These are phyloP conservation scores for Syritta pipiens DNA, from an alignment of 2,888 invertebrate genomes.

Conservation along the genomic window DNA sequence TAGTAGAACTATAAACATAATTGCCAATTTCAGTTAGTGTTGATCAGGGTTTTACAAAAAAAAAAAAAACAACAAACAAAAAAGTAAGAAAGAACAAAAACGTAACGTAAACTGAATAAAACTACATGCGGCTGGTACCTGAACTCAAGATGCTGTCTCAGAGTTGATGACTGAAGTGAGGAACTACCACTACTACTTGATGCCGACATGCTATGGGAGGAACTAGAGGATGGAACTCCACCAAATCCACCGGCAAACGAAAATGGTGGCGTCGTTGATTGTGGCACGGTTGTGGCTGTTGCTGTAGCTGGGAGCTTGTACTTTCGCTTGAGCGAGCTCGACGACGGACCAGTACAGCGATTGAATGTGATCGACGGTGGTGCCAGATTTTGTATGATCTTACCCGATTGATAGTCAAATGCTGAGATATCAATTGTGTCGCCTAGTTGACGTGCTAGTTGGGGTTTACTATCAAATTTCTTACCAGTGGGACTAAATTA, in stretches of 20 bases:
- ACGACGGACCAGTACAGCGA: conserved; percentile 79
- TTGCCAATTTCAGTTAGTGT: conserved; percentile 54
- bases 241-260: conserved; percentile 63
- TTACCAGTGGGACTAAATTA: conserved; percentile 87
- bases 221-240: conserved; percentile 54
- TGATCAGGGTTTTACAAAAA: background rate
- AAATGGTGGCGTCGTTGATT: conserved; percentile 54
- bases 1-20: conserved; percentile 43
- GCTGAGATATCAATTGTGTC: conserved; percentile 88
- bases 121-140: conserved; percentile 75
- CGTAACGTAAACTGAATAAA: conserved; percentile 49
- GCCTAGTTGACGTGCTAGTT: conserved; percentile 88
- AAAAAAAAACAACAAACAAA: background rate
- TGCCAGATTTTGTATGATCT: conserved; percentile 83
- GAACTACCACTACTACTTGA: conserved; percentile 68
- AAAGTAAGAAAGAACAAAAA: conserved; percentile 16
- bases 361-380: conserved; percentile 77
- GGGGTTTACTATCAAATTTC: conserved; percentile 90
- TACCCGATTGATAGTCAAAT: conserved; percentile 91
- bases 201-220: conserved; percentile 70
- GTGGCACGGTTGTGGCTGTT: conserved; percentile 72
- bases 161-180: conserved; percentile 66
- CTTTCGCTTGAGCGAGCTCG: conserved; percentile 81
- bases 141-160: conserved; percentile 77
- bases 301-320: conserved; percentile 80